phyloP scores from a whole-genome alignment of 2,888 invertebrate species.

The Dilophus febrilis region DNA sequence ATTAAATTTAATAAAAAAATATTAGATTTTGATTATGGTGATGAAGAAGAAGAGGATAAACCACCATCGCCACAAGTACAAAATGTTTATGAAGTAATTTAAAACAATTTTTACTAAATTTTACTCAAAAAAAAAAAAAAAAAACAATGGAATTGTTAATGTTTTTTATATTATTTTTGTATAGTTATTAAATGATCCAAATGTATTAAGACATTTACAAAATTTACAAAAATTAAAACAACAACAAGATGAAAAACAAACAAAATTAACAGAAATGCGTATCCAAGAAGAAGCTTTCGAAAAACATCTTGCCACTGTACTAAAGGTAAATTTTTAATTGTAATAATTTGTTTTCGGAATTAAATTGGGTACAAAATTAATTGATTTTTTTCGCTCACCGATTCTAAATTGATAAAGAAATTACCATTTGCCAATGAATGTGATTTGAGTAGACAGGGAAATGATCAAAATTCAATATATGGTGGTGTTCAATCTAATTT shows the following conservation, averaged over 20 bases:
- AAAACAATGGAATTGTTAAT: too few species aligned
- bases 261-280: constrained; percentile 49
- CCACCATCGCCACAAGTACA: constrained; percentile 15
- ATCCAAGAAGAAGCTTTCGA: constrained; percentile 61
- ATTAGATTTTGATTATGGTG: constrained; percentile 81
- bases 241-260: constrained; percentile 45
- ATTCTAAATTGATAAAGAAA: too few species aligned
- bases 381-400: too few species aligned
- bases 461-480: constrained; percentile 4
- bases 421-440: constrained; percentile 48
- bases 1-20: constrained; percentile 71
- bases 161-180: constrained; percentile 12
- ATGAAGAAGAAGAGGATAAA: constrained; percentile 59
- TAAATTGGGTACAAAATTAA: neutral
- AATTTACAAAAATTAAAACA: constrained; percentile 43
- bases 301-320: constrained; percentile 54
- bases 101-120: too few species aligned
- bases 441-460: constrained; percentile 30
- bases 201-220: constrained; percentile 78
- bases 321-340: constrained; percentile 37
- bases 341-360: neutral
- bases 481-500: constrained; percentile 1
- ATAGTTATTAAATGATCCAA: constrained; percentile 55
- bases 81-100: constrained; percentile 9
- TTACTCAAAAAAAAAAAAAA: too few species aligned